These are phyloP conservation scores for Leucophenga varia DNA, from an alignment of 1,140 invertebrate species.

Conservation along the genomic window DNA sequence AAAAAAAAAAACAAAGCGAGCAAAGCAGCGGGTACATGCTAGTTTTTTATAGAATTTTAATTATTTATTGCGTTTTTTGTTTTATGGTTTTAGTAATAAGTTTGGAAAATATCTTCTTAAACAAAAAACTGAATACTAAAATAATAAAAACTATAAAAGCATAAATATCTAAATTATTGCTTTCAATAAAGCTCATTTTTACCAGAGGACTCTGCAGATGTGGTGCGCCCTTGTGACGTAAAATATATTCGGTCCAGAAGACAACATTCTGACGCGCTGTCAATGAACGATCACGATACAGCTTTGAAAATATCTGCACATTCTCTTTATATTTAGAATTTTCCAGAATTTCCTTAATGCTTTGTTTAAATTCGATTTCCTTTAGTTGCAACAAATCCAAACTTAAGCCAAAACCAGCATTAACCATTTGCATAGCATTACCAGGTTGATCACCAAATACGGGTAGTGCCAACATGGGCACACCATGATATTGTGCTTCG, in stretches of 20 bases:
- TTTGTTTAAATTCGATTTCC: slow-evolving; percentile 10
- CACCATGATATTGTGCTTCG: slow-evolving; percentile 58
- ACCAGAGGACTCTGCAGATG: slow-evolving; percentile 35
- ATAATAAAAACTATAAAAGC: slow-evolving; percentile 1
- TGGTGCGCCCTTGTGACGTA: slow-evolving; percentile 54
- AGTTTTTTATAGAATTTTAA: too few species aligned
- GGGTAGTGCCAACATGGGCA: slow-evolving; percentile 59
- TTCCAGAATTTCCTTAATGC: slow-evolving; percentile 20
- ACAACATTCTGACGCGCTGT: slow-evolving; percentile 45
- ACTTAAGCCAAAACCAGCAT: slow-evolving; percentile 38
- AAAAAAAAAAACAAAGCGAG: too few species aligned
- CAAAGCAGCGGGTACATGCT: too few species aligned
- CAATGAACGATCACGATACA: slow-evolving; percentile 39
- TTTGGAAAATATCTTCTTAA: background rate
- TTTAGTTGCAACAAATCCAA: slow-evolving; percentile 12
- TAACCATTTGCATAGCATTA: slow-evolving; percentile 23
- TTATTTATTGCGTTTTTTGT: too few species aligned
- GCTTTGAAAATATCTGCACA: slow-evolving; percentile 22
- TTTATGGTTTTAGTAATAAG: slow-evolving; percentile 12
- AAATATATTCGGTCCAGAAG: slow-evolving; percentile 57
- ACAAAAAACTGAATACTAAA: background rate
- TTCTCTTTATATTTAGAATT: slow-evolving; percentile 21
- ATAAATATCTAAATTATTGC: slow-evolving; percentile 32
- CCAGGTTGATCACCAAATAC: slow-evolving; percentile 49
- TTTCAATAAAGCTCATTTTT: slow-evolving; percentile 47